These are phyloP conservation scores for Protosalanx chinensis DNA, from an alignment of 2,797 vertebrate species.

Conservation along the genomic window DNA sequence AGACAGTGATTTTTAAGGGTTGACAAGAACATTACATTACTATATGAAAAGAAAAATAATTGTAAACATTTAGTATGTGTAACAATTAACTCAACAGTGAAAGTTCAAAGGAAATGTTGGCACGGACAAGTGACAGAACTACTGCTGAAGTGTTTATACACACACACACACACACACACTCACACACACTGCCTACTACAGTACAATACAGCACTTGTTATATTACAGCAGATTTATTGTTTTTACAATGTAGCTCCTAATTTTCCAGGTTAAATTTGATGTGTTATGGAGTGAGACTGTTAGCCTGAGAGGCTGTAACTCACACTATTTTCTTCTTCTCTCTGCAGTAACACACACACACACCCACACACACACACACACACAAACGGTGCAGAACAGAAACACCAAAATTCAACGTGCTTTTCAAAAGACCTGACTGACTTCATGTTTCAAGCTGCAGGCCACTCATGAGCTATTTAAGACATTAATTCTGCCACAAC, in stretches of 20 bases:
- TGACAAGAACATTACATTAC: constrained; percentile 7
- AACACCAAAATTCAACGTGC: constrained; percentile 49
- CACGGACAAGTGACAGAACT: constrained; percentile 39
- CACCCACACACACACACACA: constrained; percentile 38
- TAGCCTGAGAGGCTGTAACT: constrained; percentile 60
- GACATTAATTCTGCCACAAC: constrained; percentile 45
- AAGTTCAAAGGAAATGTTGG: constrained; percentile 24
- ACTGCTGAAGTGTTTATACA: constrained; percentile 47
- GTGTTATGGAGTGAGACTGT: constrained; percentile 60
- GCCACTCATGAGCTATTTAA: constrained; percentile 26
- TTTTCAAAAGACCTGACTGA: constrained; percentile 51
- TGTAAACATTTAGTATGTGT: not conserved
- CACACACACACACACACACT: constrained; percentile 24
- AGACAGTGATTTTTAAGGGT: not conserved
- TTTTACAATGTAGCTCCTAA: constrained; percentile 59
- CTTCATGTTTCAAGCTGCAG: constrained; percentile 41
- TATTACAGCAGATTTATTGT: constrained; percentile 64
- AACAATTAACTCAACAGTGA: constrained; percentile 24
- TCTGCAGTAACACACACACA: constrained; percentile 48
- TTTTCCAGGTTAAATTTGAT: constrained; percentile 55
- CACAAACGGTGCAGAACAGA: constrained; percentile 47
- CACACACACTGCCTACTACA: constrained; percentile 26
- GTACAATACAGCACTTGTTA: constrained; percentile 55
- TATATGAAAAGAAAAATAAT: constrained; percentile 12
- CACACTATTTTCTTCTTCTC: constrained; percentile 65